Evolutionary conservation across 2,888 invertebrate genomes (phyloP), one percentile per base, ranked within the genome.

Genomic region (Hedychridium roseum): DNA sequence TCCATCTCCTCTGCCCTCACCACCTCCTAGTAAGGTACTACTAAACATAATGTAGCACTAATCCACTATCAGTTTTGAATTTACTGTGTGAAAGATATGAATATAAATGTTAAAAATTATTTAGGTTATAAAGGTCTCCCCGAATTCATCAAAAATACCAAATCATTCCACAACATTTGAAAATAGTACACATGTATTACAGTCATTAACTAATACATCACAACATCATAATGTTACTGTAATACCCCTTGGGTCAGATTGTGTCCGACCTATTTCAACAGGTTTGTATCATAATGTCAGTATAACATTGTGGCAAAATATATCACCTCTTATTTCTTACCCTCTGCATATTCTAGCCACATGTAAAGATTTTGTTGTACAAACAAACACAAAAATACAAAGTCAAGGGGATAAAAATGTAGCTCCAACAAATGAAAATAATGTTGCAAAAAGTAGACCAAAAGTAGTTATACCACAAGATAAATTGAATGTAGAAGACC

Each of bases 51-150:
- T n/a, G n/a, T n/a, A n/a, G n/a, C n/a, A n/a, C n/a, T n/a, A n/a
- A n/a, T n/a, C n/a, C n/a, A n/a, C n/a, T n/a, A n/a, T 18, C 17
- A 6, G 16, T 14, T 21, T 14, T 31, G 17, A 4, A 16, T 15
- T 18, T 11, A 14, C 12, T 5, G 5, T 18, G 26, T 14, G 16
- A 14, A 11, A 12, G 7, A 32, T 23, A 28, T 28, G 11, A 28
- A 35, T 14, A 21, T 4, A 31, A 30, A 26, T 15, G 26, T 11
- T 21, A 7, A 6, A 11, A 30, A 23, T 36, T 18, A 9, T 28
- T 6, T 14, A 64, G 64, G 53, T 67, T 40, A 7, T 65, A 46
- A 49, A 65, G 26, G 38, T 67, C 31, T 58, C 67, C 15, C 40
- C 64, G 9, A 56, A 39, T 46, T 48, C 61, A 2, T 14, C 44